phyloP scores from a whole-genome alignment of 2,888 invertebrate genomes.

The Hydroisotoma schaefferi region DNA sequence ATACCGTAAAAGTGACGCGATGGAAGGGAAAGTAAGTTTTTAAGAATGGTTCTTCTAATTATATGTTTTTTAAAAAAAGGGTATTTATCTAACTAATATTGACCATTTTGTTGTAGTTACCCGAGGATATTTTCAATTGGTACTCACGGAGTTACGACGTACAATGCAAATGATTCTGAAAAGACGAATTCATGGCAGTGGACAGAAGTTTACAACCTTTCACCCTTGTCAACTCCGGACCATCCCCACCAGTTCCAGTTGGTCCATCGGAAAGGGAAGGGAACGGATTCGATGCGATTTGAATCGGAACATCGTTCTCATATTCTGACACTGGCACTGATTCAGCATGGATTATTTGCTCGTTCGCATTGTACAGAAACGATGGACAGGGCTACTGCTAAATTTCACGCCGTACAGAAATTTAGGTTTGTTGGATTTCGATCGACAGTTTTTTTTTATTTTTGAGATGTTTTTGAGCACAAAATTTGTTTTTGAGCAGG shows the following conservation, averaged over 20 bases:
- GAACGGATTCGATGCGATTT: constrained; percentile 90
- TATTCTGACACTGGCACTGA: constrained; percentile 85
- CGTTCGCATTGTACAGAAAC: constrained; percentile 46
- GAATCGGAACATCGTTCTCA: constrained; percentile 92
- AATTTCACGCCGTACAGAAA: constrained; percentile 44
- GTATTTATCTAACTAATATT: constrained; percentile 4
- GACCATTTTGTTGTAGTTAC: constrained; percentile 62
- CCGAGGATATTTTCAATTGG: constrained; percentile 96
- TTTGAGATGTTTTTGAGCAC: not conserved
- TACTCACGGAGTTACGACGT: constrained; percentile 91
- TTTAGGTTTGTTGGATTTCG: constrained; percentile 33
- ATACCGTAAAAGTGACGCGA: constrained; percentile 89
- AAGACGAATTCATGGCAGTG: constrained; percentile 92
- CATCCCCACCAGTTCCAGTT: constrained; percentile 54
- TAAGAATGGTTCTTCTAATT: constrained; percentile 16
- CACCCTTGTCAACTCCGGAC: constrained; percentile 56
- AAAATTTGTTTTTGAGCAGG: constrained; percentile 18
- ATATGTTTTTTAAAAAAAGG: not conserved
- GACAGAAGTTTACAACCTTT: constrained; percentile 70
- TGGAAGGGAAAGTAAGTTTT: constrained; percentile 92
- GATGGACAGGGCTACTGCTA: constrained; percentile 46
- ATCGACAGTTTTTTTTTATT: not conserved
- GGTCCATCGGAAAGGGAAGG: constrained; percentile 73
- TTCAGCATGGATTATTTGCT: constrained; percentile 68
- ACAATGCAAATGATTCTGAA: constrained; percentile 85